Percentiles rank a stretch among this genome's conserved stretches.
These are phyloP conservation scores for Caenorhabditis sp. DNA, from an alignment of 2,888 invertebrate species.

Conservation along the genomic window DNA sequence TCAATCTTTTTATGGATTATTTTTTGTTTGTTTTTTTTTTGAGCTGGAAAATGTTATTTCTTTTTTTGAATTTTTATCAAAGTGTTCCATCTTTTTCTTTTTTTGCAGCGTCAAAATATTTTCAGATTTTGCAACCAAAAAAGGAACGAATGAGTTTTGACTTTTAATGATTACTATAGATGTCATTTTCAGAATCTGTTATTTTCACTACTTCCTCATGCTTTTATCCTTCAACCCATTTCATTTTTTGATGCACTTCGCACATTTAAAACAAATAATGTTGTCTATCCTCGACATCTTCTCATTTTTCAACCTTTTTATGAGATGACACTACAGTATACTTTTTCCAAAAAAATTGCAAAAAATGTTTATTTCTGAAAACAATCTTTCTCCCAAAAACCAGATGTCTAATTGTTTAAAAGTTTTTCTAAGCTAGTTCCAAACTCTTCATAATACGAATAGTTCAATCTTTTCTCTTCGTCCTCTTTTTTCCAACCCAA, in stretches of 20 bases:
- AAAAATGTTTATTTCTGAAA: background rate
- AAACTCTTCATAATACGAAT: background rate
- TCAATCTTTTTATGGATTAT: background rate
- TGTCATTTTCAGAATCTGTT: background rate
- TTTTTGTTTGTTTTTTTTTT: background rate
- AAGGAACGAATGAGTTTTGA: too few relatives aligned
- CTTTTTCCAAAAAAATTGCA: background rate
- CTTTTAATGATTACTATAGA: too few relatives aligned
- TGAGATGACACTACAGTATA: background rate
- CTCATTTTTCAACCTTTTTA: background rate
- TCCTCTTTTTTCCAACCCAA: too few relatives aligned
- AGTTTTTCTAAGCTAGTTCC: too few relatives aligned
- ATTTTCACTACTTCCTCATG: background rate
- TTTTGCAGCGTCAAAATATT: too few relatives aligned
- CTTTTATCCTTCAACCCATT: background rate
- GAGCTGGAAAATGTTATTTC: background rate
- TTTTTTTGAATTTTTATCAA: background rate
- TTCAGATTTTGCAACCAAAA: too few relatives aligned
- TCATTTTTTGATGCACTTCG: background rate
- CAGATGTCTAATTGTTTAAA: background rate
- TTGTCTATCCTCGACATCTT: background rate
- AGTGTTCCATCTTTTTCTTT: background rate
- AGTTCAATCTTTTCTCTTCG: background rate
- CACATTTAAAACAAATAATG: constrained; percentile 1
- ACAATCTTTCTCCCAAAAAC: background rate